Conservation (phyloP, 2,113 vertebrate genomes). For the Bothrops jararaca region DNA sequence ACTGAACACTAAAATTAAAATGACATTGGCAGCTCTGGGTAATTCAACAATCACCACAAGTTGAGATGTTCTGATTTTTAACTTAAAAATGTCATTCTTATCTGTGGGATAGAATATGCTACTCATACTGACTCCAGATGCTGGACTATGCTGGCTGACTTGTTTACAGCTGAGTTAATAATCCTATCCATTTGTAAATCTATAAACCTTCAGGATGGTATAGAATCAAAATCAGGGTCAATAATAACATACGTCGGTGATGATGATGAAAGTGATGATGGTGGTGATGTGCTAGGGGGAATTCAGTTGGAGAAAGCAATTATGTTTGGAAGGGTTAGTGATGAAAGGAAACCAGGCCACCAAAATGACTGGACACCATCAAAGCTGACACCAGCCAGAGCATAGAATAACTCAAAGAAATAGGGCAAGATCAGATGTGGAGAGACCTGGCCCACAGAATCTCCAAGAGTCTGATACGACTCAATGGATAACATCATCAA, state of each 20-base stretch:
- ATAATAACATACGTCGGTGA: neutral
- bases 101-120: neutral
- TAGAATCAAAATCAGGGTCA: neutral
- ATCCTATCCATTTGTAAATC: neutral
- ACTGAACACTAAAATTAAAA: neutral
- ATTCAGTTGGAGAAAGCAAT: neutral
- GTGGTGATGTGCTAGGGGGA: neutral
- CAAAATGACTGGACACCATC: neutral
- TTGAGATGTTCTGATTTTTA: neutral
- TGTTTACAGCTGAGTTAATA: neutral
- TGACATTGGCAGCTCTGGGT: neutral
- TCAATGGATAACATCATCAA: neutral
- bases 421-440: neutral
- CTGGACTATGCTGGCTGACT: neutral
- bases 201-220: neutral
- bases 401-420: neutral
- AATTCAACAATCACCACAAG: neutral
- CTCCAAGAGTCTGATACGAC: neutral
- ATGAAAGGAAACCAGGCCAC: neutral
- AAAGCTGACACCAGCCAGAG: neutral
- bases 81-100: neutral
- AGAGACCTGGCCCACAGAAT: neutral
- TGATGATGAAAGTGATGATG: neutral
- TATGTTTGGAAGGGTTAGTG: neutral
- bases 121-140: neutral